Evolutionary conservation across 2,113 vertebrate genomes (phyloP), one percentile per base, ranked within the genome.

Genomic region (Sylvia atricapilla): DNA sequence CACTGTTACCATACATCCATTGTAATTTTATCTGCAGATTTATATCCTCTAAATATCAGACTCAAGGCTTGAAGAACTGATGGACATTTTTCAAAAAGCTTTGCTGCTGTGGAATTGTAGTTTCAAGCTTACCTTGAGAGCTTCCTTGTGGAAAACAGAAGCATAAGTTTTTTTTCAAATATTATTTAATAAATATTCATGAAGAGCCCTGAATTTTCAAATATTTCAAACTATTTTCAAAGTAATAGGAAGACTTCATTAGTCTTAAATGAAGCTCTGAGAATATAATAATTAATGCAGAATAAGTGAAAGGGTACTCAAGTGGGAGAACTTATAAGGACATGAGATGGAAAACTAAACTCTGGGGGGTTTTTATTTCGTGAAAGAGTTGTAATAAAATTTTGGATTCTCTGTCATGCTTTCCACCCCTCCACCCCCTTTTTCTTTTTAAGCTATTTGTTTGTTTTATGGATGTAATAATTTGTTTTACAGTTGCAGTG

Each of bases 281-380:
- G 15, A 63, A 55, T 35, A 64, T 0, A 68, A 68, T 0, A 81
- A 55, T 46, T 52, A 67, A 7, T 64, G 22, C 10, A 56, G 52
- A 58, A 69, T 30, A 55, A 67, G 12, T 52, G 15, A 56, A 87
- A 90, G 31, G 14, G 16, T 82, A 18, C 37, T 75, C 11, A 82
- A 68, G 27, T 28, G 17, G 8, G 13, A 84, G 27, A 69, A 39
- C 3, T 68, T 67, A 25, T 2, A 39, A 63, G 14, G 30, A 39
- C 5, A 39, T 44, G 25, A 52, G 13, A 35, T 55, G 9, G 30
- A 90, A 92, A 85, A 64, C 18, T 81, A 47, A 76, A 70, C 53
- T 37, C 16, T 2, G 5, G 3, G 0, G 0, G 13, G 16, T 9
- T 50, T 77, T 69, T 14, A 22, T n/a, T 73, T 78, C 15, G 9